A percentile compares a stretch with the other conserved stretches of the same genome.
phyloP scores from a whole-genome alignment of 2,797 vertebrate species.

The Amphiprion clarkii region DNA sequence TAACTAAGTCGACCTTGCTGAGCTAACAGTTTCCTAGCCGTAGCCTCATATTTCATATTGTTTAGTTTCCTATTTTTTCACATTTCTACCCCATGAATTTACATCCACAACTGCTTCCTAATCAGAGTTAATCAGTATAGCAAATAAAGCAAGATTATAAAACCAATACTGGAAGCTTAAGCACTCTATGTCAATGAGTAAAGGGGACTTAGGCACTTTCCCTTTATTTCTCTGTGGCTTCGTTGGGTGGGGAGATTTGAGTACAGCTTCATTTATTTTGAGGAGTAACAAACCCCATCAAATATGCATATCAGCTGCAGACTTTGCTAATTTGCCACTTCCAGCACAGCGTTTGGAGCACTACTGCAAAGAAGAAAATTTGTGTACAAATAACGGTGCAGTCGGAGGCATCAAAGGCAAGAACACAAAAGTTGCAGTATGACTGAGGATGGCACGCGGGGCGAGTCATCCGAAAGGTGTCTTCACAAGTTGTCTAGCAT shows the following conservation, averaged over 20 bases:
- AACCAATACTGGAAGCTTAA: conserved; percentile 38
- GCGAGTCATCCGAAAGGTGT: conserved; percentile 56
- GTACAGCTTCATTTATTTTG: conserved; percentile 53
- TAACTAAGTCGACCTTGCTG: neutral
- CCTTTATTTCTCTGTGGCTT: conserved; percentile 49
- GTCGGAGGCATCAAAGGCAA: conserved; percentile 32
- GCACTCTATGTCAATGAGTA: conserved; percentile 45
- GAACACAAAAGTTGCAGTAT: conserved; percentile 39
- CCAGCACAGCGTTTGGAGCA: conserved; percentile 42
- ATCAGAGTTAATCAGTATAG: conserved; percentile 26
- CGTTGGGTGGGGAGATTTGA: conserved; percentile 32
- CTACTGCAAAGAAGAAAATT: conserved; percentile 7
- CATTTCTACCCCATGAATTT: conserved; percentile 7
- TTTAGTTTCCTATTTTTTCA: conserved; percentile 1
- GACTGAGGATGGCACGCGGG: conserved; percentile 55
- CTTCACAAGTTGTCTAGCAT: conserved; percentile 57
- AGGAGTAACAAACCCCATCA: conserved; percentile 64
- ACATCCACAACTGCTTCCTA: conserved; percentile 30
- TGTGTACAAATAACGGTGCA: conserved; percentile 34
- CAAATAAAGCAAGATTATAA: conserved; percentile 43
- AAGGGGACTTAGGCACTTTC: conserved; percentile 33
- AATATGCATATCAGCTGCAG: conserved; percentile 51
- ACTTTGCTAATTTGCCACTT: conserved; percentile 42
- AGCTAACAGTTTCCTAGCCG: neutral
- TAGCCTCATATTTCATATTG: conserved; percentile 6